Evolutionary conservation across 2,113 vertebrate genomes (phyloP), one percentile per base, ranked within the genome.

Genomic region (Rafetus swinhoei): DNA sequence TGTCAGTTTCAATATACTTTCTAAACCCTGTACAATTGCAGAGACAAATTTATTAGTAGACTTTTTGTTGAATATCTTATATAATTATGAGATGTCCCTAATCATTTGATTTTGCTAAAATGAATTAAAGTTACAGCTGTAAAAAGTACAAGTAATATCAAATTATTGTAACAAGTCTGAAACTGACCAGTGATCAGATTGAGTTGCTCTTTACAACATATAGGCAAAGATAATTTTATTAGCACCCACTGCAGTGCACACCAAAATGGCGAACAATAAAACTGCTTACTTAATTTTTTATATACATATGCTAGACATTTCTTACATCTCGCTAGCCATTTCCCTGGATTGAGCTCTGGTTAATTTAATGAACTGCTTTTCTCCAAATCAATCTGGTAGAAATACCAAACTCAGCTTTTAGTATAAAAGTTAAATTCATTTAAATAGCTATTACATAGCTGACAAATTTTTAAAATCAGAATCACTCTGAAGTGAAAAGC

Each of bases 41-140:
- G 56, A 52, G 39, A 80, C 82, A 12, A 92, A 74, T 82, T 69
- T 82, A 72, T 62, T 39, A 53, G 56, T 39, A 29, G 4, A 1
- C 7, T n/a, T 82, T 85, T 82, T 77, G 13, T 72, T 90, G 5
- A 88, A 92, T 50, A 2, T 2, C 22, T 22, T 93, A 53, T 92
- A 11, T 89, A 92, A 55, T 85, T 76, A 79, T 62, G 3, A 22
- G 88, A 86, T 1, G 0, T 35, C 59, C 7, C 84, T 15, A 24
- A 62, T 81, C 62, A 92, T 60, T 65, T 85, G 79, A 82, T 88
- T 87, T 16, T 72, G 84, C 50, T 86, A 55, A 86, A 92, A 79
- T 72, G 82, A 54, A 13, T 79, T 86, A 86, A 39, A 4, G 2
- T 77, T 2, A 84, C 56, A 87, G 65, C 19, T 69, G 32, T 72